Evolutionary conservation across 2,113 vertebrate species (phyloP).

Genomic region (Anas platyrhynchos): DNA sequence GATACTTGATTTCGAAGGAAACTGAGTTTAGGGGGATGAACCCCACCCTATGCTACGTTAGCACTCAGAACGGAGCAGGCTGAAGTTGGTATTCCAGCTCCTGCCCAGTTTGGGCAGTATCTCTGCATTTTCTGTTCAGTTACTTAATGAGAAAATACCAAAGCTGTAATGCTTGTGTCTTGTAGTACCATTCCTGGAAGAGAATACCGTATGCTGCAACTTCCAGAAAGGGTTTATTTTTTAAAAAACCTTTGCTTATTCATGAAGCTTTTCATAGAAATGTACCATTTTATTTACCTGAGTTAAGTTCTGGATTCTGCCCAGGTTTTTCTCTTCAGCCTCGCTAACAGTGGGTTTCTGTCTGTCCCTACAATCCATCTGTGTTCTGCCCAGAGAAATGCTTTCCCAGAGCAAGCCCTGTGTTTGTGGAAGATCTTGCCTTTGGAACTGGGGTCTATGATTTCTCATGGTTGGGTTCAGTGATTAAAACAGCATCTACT

Average conservation of each 20-base stretch:
- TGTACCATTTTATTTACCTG: constrained; percentile 53
- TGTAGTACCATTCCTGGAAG: background rate
- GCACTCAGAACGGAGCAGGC: background rate
- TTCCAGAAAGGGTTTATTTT: constrained; percentile 26
- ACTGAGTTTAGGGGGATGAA: fast-evolving
- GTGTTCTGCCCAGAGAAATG: constrained; percentile 40
- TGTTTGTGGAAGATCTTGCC: constrained; percentile 57
- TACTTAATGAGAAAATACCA: background rate
- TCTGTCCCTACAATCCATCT: constrained; percentile 52
- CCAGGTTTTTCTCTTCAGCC: constrained; percentile 29
- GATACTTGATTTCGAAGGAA: background rate
- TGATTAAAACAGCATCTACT: constrained; percentile 37
- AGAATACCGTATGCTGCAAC: background rate
- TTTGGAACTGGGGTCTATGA: constrained; percentile 18
- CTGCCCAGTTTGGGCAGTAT: background rate
- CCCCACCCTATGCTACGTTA: background rate
- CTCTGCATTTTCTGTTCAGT: background rate
- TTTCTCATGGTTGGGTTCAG: constrained; percentile 35
- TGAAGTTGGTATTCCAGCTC: background rate
- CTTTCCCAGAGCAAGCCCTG: background rate
- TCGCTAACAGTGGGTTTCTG: constrained; percentile 36
- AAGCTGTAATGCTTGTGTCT: background rate
- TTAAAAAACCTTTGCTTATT: constrained; percentile 24
- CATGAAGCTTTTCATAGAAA: constrained; percentile 35
- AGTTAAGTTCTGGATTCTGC: constrained; percentile 48